Conservation (phyloP, 2,888 invertebrate genomes). For the Schrankia costaestrigalis region DNA sequence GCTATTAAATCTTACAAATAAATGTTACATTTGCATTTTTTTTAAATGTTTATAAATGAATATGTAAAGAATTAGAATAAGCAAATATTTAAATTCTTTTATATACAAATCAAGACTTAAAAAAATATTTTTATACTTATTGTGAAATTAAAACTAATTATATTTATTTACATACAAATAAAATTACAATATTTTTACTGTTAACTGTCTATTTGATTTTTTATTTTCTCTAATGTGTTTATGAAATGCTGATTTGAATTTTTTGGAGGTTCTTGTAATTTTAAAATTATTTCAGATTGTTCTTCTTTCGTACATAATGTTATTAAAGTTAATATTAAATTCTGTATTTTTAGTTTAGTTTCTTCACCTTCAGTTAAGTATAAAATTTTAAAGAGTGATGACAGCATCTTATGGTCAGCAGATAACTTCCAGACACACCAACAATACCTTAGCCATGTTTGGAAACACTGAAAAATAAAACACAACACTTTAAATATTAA, state of each 20-base stretch:
- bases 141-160: too few relatives aligned
- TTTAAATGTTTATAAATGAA: too few relatives aligned
- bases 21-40: too few relatives aligned
- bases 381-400: slow-evolving; percentile 56
- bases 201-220: slow-evolving; percentile 27
- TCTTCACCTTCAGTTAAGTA: slow-evolving; percentile 48
- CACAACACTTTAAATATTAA: not conserved
- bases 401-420: slow-evolving; percentile 50
- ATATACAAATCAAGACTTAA: too few relatives aligned
- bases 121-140: too few relatives aligned
- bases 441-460: slow-evolving; percentile 60
- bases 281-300: slow-evolving; percentile 38
- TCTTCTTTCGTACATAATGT: slow-evolving; percentile 45
- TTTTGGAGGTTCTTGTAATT: slow-evolving; percentile 34
- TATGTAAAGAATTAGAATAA: too few relatives aligned
- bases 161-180: too few relatives aligned
- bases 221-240: slow-evolving; percentile 45
- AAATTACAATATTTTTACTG: not conserved
- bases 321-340: slow-evolving; percentile 51
- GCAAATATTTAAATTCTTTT: too few relatives aligned
- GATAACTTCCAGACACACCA: slow-evolving; percentile 62
- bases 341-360: slow-evolving; percentile 40
- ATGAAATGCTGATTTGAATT: slow-evolving; percentile 38
- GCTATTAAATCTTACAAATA: too few relatives aligned
- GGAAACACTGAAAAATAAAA: slow-evolving; percentile 52